phyloP scores from a whole-genome alignment of 1,140 invertebrate genomes.

The Microvelia longipes region DNA sequence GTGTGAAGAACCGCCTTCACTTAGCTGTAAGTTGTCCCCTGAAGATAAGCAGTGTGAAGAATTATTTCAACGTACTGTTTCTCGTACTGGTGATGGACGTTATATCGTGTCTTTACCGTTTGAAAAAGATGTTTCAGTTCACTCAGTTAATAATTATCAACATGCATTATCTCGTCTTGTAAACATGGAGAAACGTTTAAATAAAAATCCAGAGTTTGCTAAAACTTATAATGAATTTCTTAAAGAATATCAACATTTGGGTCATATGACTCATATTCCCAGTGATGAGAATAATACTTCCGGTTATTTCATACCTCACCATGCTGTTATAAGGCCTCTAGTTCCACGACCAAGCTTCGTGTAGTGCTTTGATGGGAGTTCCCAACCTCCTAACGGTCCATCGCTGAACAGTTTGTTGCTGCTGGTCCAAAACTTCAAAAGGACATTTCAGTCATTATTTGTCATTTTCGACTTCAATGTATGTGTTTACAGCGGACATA shows the following conservation, averaged over 20 bases:
- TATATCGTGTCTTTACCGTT: neutral
- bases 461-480: neutral
- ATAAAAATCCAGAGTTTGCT: neutral
- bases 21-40: neutral
- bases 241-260: neutral
- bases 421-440: neutral
- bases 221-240: neutral
- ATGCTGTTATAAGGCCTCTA: neutral
- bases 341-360: neutral
- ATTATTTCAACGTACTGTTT: neutral
- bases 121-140: neutral
- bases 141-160: neutral
- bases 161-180: neutral
- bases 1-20: neutral
- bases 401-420: neutral
- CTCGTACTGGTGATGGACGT: neutral
- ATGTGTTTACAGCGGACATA: neutral
- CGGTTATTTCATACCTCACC: neutral
- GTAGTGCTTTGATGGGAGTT: neutral
- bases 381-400: neutral
- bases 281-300: neutral
- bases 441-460: neutral
- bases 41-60: neutral
- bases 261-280: neutral
- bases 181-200: neutral